phyloP scores from a whole-genome alignment of 2,797 vertebrate genomes.

The Centroberyx gerrardi region DNA sequence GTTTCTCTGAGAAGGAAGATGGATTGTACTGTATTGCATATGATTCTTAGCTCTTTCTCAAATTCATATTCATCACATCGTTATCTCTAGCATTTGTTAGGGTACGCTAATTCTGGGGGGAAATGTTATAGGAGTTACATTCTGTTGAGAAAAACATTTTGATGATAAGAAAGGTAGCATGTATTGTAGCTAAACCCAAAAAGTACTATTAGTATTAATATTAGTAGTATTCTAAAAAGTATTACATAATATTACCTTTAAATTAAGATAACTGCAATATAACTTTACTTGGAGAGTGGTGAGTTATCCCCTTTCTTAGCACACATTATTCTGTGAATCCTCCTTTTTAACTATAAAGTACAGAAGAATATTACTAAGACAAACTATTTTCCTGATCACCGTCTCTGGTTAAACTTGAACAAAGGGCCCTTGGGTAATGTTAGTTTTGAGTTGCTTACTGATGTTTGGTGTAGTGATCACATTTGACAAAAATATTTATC shows the following conservation, averaged over 20 bases:
- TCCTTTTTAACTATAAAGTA: not conserved
- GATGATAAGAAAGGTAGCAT: not conserved
- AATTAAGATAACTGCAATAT: not conserved
- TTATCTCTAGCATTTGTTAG: conserved; percentile 5
- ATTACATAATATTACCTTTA: not conserved
- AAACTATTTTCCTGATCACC: not conserved
- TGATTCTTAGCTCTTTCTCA: not conserved
- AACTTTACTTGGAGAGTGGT: not conserved
- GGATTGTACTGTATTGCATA: not conserved
- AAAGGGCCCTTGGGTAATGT: not conserved
- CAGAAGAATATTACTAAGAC: too few relatives aligned
- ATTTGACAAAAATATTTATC: conserved; percentile 13
- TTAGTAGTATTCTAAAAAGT: not conserved
- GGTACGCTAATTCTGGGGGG: not conserved
- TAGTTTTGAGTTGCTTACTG: not conserved
- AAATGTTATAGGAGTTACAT: not conserved
- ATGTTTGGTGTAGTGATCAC: not conserved
- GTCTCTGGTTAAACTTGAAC: not conserved
- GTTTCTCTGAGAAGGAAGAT: conserved; percentile 15
- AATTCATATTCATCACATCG: conserved; percentile 13
- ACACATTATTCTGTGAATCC: not conserved
- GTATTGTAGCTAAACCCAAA: not conserved
- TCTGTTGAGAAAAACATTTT: not conserved
- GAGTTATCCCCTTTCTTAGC: not conserved
- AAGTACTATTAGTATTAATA: not conserved